These are phyloP conservation scores for Nerophis ophidion DNA, from an alignment of 2,113 vertebrate genomes.

Conservation along the genomic window DNA sequence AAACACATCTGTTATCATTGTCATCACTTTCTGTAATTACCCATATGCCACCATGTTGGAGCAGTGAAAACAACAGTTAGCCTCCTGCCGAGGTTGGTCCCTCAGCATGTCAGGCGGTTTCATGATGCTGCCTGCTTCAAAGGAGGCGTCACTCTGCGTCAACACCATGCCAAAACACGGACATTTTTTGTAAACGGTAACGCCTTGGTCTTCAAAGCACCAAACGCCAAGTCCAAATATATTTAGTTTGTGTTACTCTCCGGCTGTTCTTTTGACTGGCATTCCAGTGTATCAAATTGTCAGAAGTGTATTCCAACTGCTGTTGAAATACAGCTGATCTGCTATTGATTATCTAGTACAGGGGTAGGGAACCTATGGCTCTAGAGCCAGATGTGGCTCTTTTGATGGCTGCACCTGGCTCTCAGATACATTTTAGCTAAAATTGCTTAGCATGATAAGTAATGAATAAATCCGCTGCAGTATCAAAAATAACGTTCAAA, in stretches of 20 bases:
- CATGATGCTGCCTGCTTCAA: constrained; percentile 46
- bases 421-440: no score
- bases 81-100: constrained; percentile 49
- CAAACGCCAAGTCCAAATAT: constrained; percentile 31
- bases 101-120: constrained; percentile 30
- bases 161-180: constrained; percentile 58
- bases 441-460: no score
- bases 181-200: constrained; percentile 39
- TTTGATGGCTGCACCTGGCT: no score
- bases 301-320: no score
- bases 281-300: no score
- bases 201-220: constrained; percentile 50
- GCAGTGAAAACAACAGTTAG: constrained; percentile 60
- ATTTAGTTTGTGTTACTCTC: constrained; percentile 48
- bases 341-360: no score
- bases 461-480: no score
- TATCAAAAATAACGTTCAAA: no score
- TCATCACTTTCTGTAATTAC: constrained; percentile 67
- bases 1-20: constrained; percentile 69
- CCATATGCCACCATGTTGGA: constrained; percentile 52
- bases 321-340: no score
- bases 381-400: no score
- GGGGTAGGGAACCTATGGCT: no score
- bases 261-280: constrained; percentile 4
- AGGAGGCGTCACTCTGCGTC: constrained; percentile 57